A percentile compares a stretch with the other conserved stretches of the same genome.
Conservation (phyloP, 2,888 invertebrate species). For the Phorcus lineatus region DNA sequence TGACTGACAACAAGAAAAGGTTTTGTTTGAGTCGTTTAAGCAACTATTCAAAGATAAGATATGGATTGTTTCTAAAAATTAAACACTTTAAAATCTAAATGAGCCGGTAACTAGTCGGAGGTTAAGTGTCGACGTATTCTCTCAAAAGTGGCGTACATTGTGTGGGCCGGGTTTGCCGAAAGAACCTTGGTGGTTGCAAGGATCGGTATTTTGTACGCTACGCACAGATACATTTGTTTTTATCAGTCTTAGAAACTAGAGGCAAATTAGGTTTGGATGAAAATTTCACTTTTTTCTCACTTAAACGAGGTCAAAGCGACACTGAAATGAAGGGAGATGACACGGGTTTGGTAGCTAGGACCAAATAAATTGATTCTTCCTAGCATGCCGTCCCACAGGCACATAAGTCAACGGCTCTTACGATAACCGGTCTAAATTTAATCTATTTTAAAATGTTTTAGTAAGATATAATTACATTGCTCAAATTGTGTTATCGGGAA, state of each 20-base stretch:
- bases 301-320: constrained; percentile 14
- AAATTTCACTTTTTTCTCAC: constrained; percentile 9
- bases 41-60: too few relatives aligned
- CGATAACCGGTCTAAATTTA: constrained; percentile 22
- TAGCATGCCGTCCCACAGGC: neutral
- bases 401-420: constrained; percentile 19
- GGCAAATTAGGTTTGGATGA: constrained; percentile 24
- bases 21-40: too few relatives aligned
- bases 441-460: constrained; percentile 25
- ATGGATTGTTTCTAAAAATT: too few relatives aligned
- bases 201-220: neutral
- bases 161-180: too few relatives aligned
- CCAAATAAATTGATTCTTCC: constrained; percentile 13
- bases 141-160: too few relatives aligned
- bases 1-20: too few relatives aligned
- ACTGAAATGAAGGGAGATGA: neutral
- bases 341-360: constrained; percentile 15
- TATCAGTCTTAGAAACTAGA: constrained; percentile 13
- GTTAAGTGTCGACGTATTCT: too few relatives aligned
- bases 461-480: constrained; percentile 24
- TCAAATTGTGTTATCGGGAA: constrained; percentile 16
- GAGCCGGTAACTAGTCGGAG: too few relatives aligned
- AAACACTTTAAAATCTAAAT: too few relatives aligned
- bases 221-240: constrained; percentile 17
- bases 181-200: neutral